Evolutionary conservation across 2,888 invertebrate genomes (phyloP).

Genomic region (Allolobophora icterica): DNA sequence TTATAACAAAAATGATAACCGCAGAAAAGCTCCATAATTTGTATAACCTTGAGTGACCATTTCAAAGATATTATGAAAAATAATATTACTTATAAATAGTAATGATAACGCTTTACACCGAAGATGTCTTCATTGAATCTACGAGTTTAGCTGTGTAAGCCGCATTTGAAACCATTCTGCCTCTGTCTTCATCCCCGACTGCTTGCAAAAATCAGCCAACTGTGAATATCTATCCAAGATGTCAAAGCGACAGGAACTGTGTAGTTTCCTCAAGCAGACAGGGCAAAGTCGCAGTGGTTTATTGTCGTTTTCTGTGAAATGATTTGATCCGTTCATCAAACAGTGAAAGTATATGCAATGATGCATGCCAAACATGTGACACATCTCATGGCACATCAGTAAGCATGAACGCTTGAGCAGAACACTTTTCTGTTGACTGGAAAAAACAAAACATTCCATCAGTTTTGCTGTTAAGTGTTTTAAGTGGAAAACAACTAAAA

Average conservation of each 20-base stretch:
- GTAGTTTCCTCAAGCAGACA: conserved; percentile 59
- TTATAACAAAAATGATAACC: background rate
- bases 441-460: background rate
- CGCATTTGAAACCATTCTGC: conserved; percentile 18
- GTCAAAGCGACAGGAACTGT: conserved; percentile 56
- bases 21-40: background rate
- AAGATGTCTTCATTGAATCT: background rate
- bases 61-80: background rate
- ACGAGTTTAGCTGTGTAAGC: background rate
- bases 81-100: background rate
- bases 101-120: background rate
- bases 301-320: conserved; percentile 59
- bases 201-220: background rate
- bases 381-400: conserved; percentile 60
- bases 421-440: background rate
- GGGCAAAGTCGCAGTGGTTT: conserved; percentile 62
- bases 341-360: conserved; percentile 61
- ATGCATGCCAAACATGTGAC: conserved; percentile 58
- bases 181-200: background rate
- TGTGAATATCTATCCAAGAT: background rate
- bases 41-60: background rate
- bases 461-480: background rate
- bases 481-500: background rate
- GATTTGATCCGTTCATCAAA: conserved; percentile 63
- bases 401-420: conserved; percentile 55